Conservation (phyloP, 2,888 invertebrate species). For the Acanthosepion lycidas region DNA sequence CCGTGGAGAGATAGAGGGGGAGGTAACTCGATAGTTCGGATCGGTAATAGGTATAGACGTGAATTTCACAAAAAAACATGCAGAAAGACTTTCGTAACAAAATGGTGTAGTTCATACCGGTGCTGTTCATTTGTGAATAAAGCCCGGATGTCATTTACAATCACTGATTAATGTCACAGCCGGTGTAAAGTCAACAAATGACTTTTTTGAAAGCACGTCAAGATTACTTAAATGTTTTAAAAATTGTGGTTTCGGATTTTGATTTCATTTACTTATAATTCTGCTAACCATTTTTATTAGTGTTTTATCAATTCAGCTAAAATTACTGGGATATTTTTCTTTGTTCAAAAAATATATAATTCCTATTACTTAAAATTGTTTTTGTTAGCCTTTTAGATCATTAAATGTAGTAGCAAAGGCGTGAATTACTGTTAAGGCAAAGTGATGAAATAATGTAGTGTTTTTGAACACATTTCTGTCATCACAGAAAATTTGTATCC, state of each 20-base stretch:
- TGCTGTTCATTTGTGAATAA: constrained; percentile 34
- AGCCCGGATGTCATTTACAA: background rate
- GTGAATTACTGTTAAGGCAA: background rate
- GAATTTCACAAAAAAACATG: constrained; percentile 42
- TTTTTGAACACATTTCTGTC: background rate
- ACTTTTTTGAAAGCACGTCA: constrained; percentile 45
- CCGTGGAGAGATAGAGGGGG: constrained; percentile 45
- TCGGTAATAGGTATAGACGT: constrained; percentile 41
- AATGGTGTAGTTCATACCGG: constrained; percentile 39
- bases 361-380: background rate
- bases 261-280: background rate
- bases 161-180: constrained; percentile 41
- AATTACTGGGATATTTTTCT: background rate
- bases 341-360: constrained; percentile 17
- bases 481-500: background rate
- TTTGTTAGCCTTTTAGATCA: background rate
- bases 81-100: constrained; percentile 42
- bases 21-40: constrained; percentile 44
- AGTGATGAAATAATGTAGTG: background rate
- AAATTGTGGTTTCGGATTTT: constrained; percentile 11
- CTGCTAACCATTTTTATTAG: background rate
- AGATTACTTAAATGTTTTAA: background rate
- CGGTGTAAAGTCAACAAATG: constrained; percentile 39
- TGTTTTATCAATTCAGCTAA: background rate
- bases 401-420: background rate